Evolutionary conservation across 2,113 vertebrate genomes (phyloP), one percentile per base, ranked within the genome.

Genomic region (Vimba vimba): DNA sequence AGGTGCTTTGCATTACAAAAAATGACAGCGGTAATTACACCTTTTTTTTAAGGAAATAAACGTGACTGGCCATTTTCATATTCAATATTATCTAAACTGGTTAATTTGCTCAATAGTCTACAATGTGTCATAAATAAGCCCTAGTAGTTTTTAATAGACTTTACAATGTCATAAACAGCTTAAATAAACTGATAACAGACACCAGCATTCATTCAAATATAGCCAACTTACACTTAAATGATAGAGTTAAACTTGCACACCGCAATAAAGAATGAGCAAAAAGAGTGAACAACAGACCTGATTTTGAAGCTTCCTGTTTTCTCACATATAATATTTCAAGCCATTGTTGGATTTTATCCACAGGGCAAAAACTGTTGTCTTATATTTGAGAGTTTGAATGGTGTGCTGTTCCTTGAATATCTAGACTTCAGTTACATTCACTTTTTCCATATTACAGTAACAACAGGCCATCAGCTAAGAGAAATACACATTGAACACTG

Each of bases 401-500:
- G 25, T 3, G 17, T 57, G 5, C 19, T 79, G 19, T 13, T 25
- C 12, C 3, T 17, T 43, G 23, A n/a, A 79, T 79, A 43, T 43
- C 21, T 60, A 43, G 5, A 82, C 27, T 60, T 59, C 43, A 57
- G 36, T 60, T 21, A 60, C 71, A 68, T 50, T 79, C 30, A 87
- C n/a, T 68, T 83, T 83, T 33, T 57, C 9, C 10, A 50, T 73
- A 39, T 79, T 79, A 79, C 33, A 33, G 50, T 71, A 36, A 71
- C 6, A 79, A 23, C 78, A 79, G 57, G 7, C 39, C 45, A 68
- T 55, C 64, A 82, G 25, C 50, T 83, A 23, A 57, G 30, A 83
- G 57, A 83, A 73, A 73, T 43, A 59, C 30, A 83, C 43, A 52
- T 82, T 25, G 27, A 82, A 52, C 45, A 69, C 27, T 55, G 62